Conservation (phyloP, 2,113 vertebrate species). For the Microcebus ravelobensis region DNA sequence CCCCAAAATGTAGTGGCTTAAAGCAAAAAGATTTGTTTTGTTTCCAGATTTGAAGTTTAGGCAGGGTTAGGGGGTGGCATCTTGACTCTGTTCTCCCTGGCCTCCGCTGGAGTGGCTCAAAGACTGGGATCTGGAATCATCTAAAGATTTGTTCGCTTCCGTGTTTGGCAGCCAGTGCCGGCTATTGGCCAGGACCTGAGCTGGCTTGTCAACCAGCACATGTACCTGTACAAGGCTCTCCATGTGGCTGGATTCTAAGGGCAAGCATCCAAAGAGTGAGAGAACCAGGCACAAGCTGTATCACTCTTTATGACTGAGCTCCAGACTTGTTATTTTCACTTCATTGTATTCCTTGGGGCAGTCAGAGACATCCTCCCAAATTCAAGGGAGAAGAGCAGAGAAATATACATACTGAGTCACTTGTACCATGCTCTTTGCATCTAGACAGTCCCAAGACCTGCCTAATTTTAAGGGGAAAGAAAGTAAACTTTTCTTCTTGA, state of each 20-base stretch:
- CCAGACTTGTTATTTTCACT: background rate
- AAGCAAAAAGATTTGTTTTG: background rate
- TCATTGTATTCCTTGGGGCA: background rate
- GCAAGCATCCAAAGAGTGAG: background rate
- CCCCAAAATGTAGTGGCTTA: background rate
- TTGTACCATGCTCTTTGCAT: background rate
- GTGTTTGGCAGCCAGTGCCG: too few relatives aligned
- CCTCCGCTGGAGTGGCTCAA: background rate
- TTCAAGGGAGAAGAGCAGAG: background rate
- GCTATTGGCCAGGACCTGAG: background rate
- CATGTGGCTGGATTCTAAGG: background rate
- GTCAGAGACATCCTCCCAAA: background rate
- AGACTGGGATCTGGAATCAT: background rate
- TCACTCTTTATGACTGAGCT: background rate
- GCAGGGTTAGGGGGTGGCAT: background rate
- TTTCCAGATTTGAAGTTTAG: background rate
- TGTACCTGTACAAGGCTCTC: background rate
- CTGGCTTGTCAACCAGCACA: background rate
- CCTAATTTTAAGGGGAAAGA: background rate
- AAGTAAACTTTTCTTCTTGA: background rate
- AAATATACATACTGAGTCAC: background rate
- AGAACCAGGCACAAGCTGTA: background rate
- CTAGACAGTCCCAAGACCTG: background rate
- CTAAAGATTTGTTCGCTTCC: background rate
- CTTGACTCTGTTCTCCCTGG: background rate